Conservation (phyloP, 2,888 invertebrate genomes). For the Drosophila dives region DNA sequence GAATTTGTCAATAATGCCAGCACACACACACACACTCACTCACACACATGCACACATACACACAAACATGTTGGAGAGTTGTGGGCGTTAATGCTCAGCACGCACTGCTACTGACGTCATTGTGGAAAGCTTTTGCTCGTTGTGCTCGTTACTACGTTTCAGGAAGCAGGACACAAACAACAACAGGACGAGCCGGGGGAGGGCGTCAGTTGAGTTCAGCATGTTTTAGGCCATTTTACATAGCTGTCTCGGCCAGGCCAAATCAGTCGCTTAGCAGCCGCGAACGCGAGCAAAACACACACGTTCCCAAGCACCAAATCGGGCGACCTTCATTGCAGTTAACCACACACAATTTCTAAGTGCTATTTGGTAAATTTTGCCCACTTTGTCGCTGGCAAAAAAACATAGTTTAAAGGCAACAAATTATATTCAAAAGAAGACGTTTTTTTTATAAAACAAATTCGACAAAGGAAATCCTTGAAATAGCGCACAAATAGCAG, state of each 20-base stretch:
- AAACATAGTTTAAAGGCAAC: background rate
- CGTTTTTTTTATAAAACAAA: background rate
- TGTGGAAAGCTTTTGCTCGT: constrained; percentile 71
- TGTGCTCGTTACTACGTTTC: constrained; percentile 71
- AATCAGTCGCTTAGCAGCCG: constrained; percentile 80
- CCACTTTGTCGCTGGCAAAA: background rate
- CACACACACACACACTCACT: constrained; percentile 39
- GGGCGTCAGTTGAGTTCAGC: constrained; percentile 28
- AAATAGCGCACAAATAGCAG: constrained; percentile 42
- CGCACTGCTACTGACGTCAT: constrained; percentile 79
- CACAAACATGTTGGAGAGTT: constrained; percentile 22
- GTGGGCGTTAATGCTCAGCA: constrained; percentile 58
- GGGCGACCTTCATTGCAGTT: constrained; percentile 47
- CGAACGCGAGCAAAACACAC: constrained; percentile 71
- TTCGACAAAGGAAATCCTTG: constrained; percentile 10
- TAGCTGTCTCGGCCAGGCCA: constrained; percentile 47
- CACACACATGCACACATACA: constrained; percentile 27
- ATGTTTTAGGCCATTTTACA: constrained; percentile 64
- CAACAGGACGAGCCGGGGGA: constrained; percentile 10
- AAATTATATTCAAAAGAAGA: background rate
- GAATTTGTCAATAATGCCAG: constrained; percentile 71
- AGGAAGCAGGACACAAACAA: constrained; percentile 67
- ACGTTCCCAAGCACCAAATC: constrained; percentile 17
- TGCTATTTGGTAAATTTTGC: constrained; percentile 17
- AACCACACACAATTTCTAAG: constrained; percentile 18